Evolutionary conservation across 2,888 invertebrate species (phyloP), one percentile per base, ranked within the genome.

Genomic region (Rhagonycha lutea): DNA sequence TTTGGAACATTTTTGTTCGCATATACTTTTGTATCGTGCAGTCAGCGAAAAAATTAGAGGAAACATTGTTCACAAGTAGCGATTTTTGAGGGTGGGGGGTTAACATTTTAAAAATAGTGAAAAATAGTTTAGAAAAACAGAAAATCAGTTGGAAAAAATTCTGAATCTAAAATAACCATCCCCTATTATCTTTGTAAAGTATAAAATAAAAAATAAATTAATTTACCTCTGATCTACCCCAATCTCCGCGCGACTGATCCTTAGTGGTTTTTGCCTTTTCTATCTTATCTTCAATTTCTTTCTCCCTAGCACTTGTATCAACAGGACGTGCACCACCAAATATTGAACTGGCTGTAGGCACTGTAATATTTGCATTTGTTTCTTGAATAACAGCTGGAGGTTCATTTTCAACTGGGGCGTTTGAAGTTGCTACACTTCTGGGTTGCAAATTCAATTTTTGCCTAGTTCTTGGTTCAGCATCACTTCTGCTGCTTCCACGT

Each of bases 321-420:
- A 98, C 98, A 0, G 98, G 98, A 86, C 95, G 96, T 14, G 98
- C 98, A 29, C 92, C 94, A n/a, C 98, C 98, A 86, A 98, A 98
- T 81, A 98, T 97, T 74, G 94, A 94, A 68, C 93, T 91, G 10
- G 91, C 90, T 72, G 89, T 87, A n/a, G 90, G 86, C 60, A 88
- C 85, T 10, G 85, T 81, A 26, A 81, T 79, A 29, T 79, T 77
- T 24, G 83, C 79, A 68, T 81, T 79, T 82, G 80, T 86, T 83
- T 79, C 89, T 24, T 80, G 82, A 70, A 7, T 76, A 28, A 76
- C 73, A 70, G 72, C 88, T 85, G 88, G 89, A 61, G 86, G 74
- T 76, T 90, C 90, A 74, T 84, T 88, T 29, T 84, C 90, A 0
- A 88, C 86, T 79, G 86, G 86, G 88, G 83, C 75, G 67, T 88